A percentile compares a stretch with the other conserved stretches of the same genome.
Evolutionary conservation across 2,888 invertebrate genomes (phyloP).

Genomic region (Deilephila elpenor): DNA sequence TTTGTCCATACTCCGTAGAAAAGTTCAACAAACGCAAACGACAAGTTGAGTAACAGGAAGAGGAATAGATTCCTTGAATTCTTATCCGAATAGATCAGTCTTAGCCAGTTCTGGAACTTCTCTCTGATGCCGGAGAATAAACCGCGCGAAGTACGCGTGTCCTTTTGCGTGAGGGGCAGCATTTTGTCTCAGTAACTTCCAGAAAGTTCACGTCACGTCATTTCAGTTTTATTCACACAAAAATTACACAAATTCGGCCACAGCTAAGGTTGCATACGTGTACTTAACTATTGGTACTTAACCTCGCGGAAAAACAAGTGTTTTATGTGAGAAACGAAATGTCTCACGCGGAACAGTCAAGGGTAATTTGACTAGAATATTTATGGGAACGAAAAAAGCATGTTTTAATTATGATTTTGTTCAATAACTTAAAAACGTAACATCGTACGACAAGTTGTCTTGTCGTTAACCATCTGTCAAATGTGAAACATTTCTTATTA

Average conservation of each 20-base stretch:
- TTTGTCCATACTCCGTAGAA: conserved; percentile 96
- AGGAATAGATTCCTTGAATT: conserved; percentile 97
- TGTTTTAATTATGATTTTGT: conserved; percentile 35
- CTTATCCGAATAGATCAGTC: conserved; percentile 95
- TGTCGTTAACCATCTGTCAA: conserved; percentile 37
- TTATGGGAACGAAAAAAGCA: conserved; percentile 25
- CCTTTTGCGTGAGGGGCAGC: conserved; percentile 91
- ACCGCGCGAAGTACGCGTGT: conserved; percentile 84
- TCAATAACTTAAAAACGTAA: conserved; percentile 38
- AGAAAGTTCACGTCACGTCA: conserved; percentile 64
- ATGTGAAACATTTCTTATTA: not conserved
- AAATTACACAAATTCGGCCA: conserved; percentile 62
- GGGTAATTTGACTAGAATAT: conserved; percentile 8
- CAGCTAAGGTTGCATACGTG: conserved; percentile 79
- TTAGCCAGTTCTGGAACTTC: conserved; percentile 90
- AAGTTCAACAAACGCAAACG: conserved; percentile 98
- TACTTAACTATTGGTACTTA: conserved; percentile 74
- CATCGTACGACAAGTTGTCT: conserved; percentile 44
- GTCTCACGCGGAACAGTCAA: not conserved
- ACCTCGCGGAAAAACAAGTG: conserved; percentile 53
- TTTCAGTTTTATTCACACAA: conserved; percentile 66
- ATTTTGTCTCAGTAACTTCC: conserved; percentile 75
- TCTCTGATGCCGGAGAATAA: conserved; percentile 87
- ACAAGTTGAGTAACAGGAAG: conserved; percentile 95
- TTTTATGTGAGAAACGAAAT: conserved; percentile 21